Percentiles rank a stretch among this genome's conserved stretches.
phyloP scores from a whole-genome alignment of 2,888 invertebrate genomes.

The Drosophila leonis region DNA sequence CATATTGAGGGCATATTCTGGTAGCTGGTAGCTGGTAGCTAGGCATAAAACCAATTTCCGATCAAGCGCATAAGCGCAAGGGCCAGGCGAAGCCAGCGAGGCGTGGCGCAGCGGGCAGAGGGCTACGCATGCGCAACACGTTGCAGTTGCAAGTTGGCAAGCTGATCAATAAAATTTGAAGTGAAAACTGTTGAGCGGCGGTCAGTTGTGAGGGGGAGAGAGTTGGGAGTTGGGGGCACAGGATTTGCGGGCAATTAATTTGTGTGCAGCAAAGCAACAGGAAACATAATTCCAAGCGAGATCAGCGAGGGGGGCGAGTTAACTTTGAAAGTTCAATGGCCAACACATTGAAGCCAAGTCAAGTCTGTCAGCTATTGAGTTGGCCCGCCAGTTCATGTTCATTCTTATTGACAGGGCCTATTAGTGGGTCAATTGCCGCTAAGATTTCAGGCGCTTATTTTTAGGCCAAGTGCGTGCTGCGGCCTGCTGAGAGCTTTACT shows the following conservation, averaged over 20 bases:
- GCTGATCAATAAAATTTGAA: constrained; percentile 76
- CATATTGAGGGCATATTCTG: constrained; percentile 45
- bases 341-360: constrained; percentile 41
- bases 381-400: constrained; percentile 42
- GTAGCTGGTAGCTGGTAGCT: too few relatives aligned
- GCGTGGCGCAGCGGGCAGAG: constrained; percentile 38
- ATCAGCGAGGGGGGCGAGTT: constrained; percentile 1
- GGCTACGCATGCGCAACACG: constrained; percentile 77
- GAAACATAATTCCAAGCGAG: constrained; percentile 49
- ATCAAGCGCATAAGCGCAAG: constrained; percentile 71
- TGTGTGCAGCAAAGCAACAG: constrained; percentile 69
- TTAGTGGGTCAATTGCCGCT: constrained; percentile 78
- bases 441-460: constrained; percentile 52
- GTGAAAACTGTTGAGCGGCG: constrained; percentile 77
- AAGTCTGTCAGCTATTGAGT: constrained; percentile 8
- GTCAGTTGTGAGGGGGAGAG: background rate
- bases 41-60: constrained; percentile 81
- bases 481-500: constrained; percentile 28
- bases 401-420: constrained; percentile 74
- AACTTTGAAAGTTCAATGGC: constrained; percentile 64
- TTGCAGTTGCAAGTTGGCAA: constrained; percentile 47
- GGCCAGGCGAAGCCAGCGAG: constrained; percentile 54
- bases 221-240: constrained; percentile 55
- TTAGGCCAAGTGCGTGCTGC: constrained; percentile 59
- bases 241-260: constrained; percentile 85